Evolutionary conservation across 35 echinoderm and acorn worm genomes (phyloP), one percentile per base, ranked within the genome.

Genomic region (Acanthaster planci): DNA sequence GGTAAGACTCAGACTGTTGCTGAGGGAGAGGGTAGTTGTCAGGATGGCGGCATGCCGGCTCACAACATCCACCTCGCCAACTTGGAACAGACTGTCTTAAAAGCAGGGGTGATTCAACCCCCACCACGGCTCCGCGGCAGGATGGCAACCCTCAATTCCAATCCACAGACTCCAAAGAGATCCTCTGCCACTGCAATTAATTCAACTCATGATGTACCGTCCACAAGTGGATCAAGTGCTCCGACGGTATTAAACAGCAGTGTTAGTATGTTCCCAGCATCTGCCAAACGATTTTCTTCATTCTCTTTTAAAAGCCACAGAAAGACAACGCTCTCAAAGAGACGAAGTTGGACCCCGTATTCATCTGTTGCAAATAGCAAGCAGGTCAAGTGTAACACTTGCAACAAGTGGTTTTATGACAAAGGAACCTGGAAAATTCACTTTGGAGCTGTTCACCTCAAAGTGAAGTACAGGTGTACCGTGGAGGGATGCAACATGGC

Each of bases 361-460:
- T 52, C 50, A 1, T 8, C 51, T 21, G 23, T 52, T 18, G 44
- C 67, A n/a, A 78, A 55, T 17, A 86, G 84, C n/a, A 89, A 89
- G 52, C 78, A 60, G 26, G 87, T 89, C 1, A 54, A 39, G 29
- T 89, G 87, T 53, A 89, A 89, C 75, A 55, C 80, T 26, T 89
- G 87, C 36, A 59, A 68, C 5, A 89, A 89, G 44, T 80, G 77
- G 77, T 89, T 89, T 58, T 89, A 89, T 27, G 78, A 89, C 58
- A 89, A 89, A 80, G 87, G 87, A 5, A 89, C 87, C 0, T 89
- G 87, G 87, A 89, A 89, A 37, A 89, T 89, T 14, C 87, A 89
- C 30, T 89, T 67, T 50, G 60, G 87, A 22, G 77, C 87, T 18
- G 87, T 89, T 7, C 87, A 89, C 68, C 40, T 89, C 1, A 89